Evolutionary conservation across 1,140 invertebrate genomes (phyloP).

Genomic region (Phortica variegata): DNA sequence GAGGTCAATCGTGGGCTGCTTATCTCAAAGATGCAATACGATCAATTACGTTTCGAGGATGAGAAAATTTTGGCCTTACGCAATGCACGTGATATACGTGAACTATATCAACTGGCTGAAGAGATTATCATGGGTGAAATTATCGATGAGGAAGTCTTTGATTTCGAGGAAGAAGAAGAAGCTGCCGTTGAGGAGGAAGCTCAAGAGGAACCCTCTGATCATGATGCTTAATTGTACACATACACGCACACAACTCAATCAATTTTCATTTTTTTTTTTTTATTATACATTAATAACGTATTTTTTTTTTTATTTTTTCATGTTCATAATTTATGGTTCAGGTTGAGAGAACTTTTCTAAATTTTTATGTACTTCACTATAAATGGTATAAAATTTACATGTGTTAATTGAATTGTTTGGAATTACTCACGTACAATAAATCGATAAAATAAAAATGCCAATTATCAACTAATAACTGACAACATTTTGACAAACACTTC

Average conservation of each 20-base stretch:
- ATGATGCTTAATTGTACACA: neutral
- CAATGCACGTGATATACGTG: constrained; percentile 45
- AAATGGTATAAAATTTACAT: too few species aligned
- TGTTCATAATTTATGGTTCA: too few species aligned
- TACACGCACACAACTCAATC: too few species aligned
- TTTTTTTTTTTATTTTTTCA: too few species aligned
- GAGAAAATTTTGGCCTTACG: constrained; percentile 41
- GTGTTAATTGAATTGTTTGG: too few species aligned
- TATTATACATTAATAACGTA: too few species aligned
- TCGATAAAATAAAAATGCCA: too few species aligned
- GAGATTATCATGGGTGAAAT: constrained; percentile 46
- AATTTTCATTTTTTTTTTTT: neutral
- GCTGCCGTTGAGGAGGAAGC: constrained; percentile 6
- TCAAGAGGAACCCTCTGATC: constrained; percentile 7
- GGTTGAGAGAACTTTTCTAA: too few species aligned
- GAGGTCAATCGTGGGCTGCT: constrained; percentile 43
- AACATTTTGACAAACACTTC: neutral
- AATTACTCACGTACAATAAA: too few species aligned
- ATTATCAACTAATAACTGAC: too few species aligned
- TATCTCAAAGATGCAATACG: constrained; percentile 47
- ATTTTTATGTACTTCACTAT: too few species aligned
- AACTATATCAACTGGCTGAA: constrained; percentile 50
- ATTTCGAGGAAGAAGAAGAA: constrained; percentile 22
- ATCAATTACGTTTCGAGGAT: constrained; percentile 47
- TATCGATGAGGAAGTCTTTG: constrained; percentile 24